Conservation (phyloP, 2,888 invertebrate species). For the Cataglyphis livida region DNA sequence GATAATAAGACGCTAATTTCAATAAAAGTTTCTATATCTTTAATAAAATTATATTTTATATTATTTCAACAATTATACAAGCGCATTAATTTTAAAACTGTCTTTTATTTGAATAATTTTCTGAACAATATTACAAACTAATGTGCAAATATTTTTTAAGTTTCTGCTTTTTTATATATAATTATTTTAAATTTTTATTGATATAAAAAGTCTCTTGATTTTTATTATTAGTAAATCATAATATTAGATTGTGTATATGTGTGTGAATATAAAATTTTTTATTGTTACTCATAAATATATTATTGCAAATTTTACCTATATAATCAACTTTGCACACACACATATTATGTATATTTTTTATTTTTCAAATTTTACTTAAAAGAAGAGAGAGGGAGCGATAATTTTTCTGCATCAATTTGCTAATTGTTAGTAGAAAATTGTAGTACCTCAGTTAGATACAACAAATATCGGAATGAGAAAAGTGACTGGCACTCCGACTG, state of each 20-base stretch:
- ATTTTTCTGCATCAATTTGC: background rate
- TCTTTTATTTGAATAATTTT: background rate
- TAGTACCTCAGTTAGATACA: background rate
- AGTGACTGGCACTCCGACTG: background rate
- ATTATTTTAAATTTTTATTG: background rate
- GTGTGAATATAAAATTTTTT: too few relatives aligned
- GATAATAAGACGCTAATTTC: background rate
- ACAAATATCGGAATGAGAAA: conserved; percentile 13
- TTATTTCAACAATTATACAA: background rate
- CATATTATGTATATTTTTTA: background rate
- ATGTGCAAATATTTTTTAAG: background rate
- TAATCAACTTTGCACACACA: background rate
- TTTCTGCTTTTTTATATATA: background rate
- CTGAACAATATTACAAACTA: background rate
- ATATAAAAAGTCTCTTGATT: background rate
- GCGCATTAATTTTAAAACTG: background rate
- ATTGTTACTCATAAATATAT: background rate
- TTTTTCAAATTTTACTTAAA: background rate
- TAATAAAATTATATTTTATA: background rate
- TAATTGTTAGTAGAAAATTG: background rate
- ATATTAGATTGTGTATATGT: background rate
- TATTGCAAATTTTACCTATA: background rate
- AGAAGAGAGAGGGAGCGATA: background rate
- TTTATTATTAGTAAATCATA: conserved; percentile 1
- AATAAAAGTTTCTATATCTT: background rate